phyloP scores from a whole-genome alignment of 2,113 vertebrate genomes.

The Rhinopithecus roxellana region DNA sequence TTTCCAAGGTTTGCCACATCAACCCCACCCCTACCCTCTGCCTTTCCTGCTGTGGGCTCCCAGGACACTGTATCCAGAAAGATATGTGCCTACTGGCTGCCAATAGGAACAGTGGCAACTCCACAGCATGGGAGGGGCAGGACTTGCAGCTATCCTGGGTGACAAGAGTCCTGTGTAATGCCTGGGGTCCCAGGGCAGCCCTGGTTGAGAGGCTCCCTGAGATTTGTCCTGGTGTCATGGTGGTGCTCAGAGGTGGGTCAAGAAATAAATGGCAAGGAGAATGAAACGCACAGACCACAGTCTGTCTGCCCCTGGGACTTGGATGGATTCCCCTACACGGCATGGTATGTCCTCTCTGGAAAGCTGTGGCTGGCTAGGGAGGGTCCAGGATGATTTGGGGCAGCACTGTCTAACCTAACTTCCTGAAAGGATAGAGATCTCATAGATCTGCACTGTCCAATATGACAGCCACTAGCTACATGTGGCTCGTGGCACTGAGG shows the following conservation, averaged over 20 bases:
- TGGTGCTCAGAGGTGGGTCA: background rate
- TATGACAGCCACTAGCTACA: accelerated
- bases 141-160: background rate
- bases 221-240: background rate
- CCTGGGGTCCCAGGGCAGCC: background rate
- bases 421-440: background rate
- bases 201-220: background rate
- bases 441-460: accelerated
- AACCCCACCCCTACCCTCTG: background rate
- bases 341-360: background rate
- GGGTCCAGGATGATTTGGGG: background rate
- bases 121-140: background rate
- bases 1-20: too few relatives aligned
- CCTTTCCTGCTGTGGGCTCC: background rate
- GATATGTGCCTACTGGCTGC: background rate
- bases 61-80: background rate
- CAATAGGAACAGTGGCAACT: background rate
- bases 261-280: background rate
- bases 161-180: background rate
- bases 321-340: background rate
- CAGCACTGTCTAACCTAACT: accelerated
- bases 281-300: background rate
- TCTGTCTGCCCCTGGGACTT: background rate
- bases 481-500: background rate
- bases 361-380: background rate